Evolutionary conservation across 2,113 vertebrate genomes (phyloP), one percentile per base, ranked within the genome.

Genomic region (Epinephelus cyanopodus): DNA sequence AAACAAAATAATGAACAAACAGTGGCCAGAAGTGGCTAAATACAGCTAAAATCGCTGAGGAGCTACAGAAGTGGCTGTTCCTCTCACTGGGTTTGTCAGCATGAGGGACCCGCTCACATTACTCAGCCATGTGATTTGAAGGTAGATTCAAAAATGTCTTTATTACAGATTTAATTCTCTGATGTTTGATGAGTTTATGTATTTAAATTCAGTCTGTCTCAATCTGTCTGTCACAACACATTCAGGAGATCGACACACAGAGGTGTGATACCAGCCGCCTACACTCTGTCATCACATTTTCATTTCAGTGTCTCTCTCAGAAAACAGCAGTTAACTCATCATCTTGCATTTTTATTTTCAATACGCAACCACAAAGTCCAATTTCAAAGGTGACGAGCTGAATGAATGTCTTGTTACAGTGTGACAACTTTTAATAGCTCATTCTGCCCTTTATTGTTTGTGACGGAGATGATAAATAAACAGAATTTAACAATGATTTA

Each of bases 391-490:
- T 8, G 33, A 67, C 3, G 5, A 64, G 61, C 33, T 60, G 56
- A 61, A 70, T 53, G 21, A 54, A 78, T 77, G 68, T 86, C 33
- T 85, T 68, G 70, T 85, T 79, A 78, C 65, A 58, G 52, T 68
- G 54, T 77, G 86, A 74, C 81, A 69, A 74, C 63, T n/a, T 74
- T 66, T 65, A 57, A 69, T 23, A 67, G 62, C 70, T 60, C 56
- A 69, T 33, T 66, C 23, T 83, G 53, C 29, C 48, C 74, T 56
- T 48, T 79, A 64, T 42, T 81, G 25, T 19, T 1, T 3, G 1
- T 37, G 39, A 56, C n/a, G 61, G 74, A 81, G 54, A 68, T 37
- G 60, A 45, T 8, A 47, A 87, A 80, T 81, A 84, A 87, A 81
- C 42, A 61, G 11, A 47, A 63, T 69, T 69, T 70, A 19, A 78